A percentile compares a stretch with the other conserved stretches of the same genome.
phyloP scores from a whole-genome alignment of 2,113 vertebrate species.

The Probosciger aterrimus region DNA sequence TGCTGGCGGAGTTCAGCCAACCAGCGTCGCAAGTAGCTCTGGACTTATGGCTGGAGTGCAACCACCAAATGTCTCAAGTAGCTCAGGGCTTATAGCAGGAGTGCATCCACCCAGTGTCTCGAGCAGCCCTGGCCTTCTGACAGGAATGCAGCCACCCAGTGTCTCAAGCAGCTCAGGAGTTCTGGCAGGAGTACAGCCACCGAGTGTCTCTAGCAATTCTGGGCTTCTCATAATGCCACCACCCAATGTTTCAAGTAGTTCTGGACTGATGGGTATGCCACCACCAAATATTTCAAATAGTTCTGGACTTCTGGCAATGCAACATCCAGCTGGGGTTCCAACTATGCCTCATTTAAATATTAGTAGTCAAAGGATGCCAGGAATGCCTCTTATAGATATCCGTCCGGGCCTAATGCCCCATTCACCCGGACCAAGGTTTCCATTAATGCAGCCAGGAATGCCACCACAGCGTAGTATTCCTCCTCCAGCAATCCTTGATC shows the following conservation, averaged over 20 bases:
- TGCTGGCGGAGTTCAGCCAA: constrained; percentile 69
- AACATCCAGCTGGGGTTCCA: constrained; percentile 85
- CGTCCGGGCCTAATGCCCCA: constrained; percentile 85
- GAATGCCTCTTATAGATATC: constrained; percentile 88
- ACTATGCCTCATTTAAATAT: constrained; percentile 85
- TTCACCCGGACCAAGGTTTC: constrained; percentile 85
- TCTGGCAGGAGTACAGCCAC: constrained; percentile 70
- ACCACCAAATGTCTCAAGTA: constrained; percentile 74
- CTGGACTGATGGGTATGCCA: constrained; percentile 83
- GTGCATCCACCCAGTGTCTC: constrained; percentile 72
- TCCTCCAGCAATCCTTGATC: constrained; percentile 81
- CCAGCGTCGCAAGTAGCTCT: constrained; percentile 60
- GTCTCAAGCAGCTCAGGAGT: constrained; percentile 72
- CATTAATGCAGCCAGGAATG: constrained; percentile 86
- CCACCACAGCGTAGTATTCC: constrained; percentile 79
- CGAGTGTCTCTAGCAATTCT: constrained; percentile 68
- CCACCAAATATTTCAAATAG: constrained; percentile 77
- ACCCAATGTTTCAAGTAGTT: constrained; percentile 73
- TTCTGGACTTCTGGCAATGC: constrained; percentile 88
- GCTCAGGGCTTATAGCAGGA: constrained; percentile 71
- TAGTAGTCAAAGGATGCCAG: constrained; percentile 84
- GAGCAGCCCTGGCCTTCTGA: constrained; percentile 82
- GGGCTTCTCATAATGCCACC: constrained; percentile 73
- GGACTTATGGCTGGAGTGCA: constrained; percentile 86
- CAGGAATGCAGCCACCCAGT: constrained; percentile 84